Evolutionary conservation across 1,140 invertebrate genomes (phyloP), one percentile per base, ranked within the genome.

Genomic region (Drosophila kepulauana): DNA sequence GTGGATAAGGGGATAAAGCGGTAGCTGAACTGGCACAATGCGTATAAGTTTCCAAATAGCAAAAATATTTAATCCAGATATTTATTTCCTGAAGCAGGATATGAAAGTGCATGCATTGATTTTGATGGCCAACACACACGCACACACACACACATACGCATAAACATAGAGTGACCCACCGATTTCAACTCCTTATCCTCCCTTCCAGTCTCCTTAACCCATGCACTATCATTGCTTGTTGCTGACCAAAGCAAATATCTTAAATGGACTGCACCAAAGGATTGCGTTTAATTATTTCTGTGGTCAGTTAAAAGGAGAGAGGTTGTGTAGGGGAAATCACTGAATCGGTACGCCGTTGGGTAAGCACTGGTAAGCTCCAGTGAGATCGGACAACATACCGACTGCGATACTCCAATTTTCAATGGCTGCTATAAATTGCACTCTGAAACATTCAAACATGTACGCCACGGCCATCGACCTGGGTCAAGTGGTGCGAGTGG

Each of bases 21-120:
- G 51, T 63, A 57, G 35, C 15, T 7, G 49, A 30, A 45, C 33
- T 35, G 2, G 33, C 2, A 38, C 30, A 35, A 54, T 41, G 33
- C 35, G 15, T 61, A 51, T 41, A 35, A 13, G 33, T 52, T 35
- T 48, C 38, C 13, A 59, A 64, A 59, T 64, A 46, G 61, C 61
- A 75, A 38, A 81, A 81, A 86, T 86, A 75, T 81, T 79, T 86
- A 86, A 81, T 86, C 66, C 75, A 75, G 59, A 81, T 86, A 86
- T 86, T 87, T 82, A 87, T 87, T 82, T 87, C 63, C 82, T 87
- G 79, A 62, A 77, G 65, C 76, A 87, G 79, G 76, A 87, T 87
- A 61, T 62, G 65, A 79, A 74, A 79, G 64, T 56, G 58, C 67
- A 75, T 81, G 78, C 66, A 69, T 71, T 57, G 72, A 76, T 79